Percentiles rank a stretch among this genome's conserved stretches.
These are phyloP conservation scores for Drosophila sturtevanti DNA, from an alignment of 1,140 invertebrate species.

Conservation along the genomic window DNA sequence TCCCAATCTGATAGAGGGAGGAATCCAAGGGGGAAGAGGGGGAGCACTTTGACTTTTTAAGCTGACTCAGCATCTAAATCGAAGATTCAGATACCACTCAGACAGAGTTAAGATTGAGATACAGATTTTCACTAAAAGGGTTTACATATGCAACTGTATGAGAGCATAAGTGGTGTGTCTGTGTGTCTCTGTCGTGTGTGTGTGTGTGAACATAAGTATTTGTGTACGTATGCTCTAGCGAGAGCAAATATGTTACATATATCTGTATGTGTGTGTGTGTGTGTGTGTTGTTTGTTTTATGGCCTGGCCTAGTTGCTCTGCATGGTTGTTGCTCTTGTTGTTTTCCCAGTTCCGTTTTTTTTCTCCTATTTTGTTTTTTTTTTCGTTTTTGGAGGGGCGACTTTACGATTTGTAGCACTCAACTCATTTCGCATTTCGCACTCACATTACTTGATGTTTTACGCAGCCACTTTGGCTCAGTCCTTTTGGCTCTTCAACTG, in stretches of 20 bases:
- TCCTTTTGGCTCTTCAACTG: constrained; percentile 53
- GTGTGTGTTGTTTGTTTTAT: constrained; percentile 43
- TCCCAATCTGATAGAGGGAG: constrained; percentile 17
- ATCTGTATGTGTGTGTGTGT: neutral
- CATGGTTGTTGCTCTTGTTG: neutral
- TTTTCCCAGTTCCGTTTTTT: constrained; percentile 10
- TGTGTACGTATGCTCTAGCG: neutral
- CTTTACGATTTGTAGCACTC: constrained; percentile 79
- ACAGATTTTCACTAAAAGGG: constrained; percentile 29
- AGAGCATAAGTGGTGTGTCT: too few relatives aligned
- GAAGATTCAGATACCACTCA: neutral
- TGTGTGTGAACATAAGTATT: neutral
- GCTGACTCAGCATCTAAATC: constrained; percentile 41
- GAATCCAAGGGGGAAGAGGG: neutral
- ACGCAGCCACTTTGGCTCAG: constrained; percentile 68
- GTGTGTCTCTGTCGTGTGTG: neutral
- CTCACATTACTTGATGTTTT: constrained; percentile 77
- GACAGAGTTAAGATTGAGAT: neutral
- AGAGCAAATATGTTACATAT: constrained; percentile 4
- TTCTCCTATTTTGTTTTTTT: constrained; percentile 11
- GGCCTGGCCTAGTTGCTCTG: constrained; percentile 58
- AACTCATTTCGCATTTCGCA: constrained; percentile 77
- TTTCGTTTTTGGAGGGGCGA: constrained; percentile 19
- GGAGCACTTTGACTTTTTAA: neutral
- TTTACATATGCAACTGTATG: constrained; percentile 37